A percentile compares a stretch with the other conserved stretches of the same genome.
Conservation (phyloP, 1,140 invertebrate species). For the Panulirus ornatus region DNA sequence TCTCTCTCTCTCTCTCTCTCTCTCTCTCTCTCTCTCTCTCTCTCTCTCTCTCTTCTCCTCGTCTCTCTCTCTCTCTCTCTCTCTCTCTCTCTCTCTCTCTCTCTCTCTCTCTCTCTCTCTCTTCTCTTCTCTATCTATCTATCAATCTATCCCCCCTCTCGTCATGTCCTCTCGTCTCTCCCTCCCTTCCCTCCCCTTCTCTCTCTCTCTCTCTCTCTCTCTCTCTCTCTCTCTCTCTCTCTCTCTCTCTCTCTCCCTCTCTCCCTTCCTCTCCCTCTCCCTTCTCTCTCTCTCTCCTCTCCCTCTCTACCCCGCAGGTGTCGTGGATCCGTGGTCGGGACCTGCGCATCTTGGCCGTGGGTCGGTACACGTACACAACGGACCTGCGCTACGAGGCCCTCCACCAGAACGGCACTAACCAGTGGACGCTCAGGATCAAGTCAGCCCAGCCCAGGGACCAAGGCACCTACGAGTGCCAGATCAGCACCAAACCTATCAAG, state of each 20-base stretch:
- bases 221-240: neutral
- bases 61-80: too few species aligned
- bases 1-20: neutral
- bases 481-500: constrained; percentile 49
- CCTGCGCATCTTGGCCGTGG: constrained; percentile 42
- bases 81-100: too few species aligned
- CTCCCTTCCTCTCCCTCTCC: neutral
- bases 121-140: too few species aligned
- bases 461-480: constrained; percentile 39
- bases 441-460: constrained; percentile 42
- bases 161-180: neutral
- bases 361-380: constrained; percentile 47
- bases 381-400: constrained; percentile 54
- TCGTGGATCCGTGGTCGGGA: constrained; percentile 42
- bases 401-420: constrained; percentile 48
- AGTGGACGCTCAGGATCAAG: constrained; percentile 43
- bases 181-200: neutral
- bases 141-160: neutral
- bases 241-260: neutral
- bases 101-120: too few species aligned
- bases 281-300: neutral
- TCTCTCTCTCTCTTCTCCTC: too few species aligned
- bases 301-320: constrained; percentile 6
- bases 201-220: neutral
- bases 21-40: too few species aligned